Evolutionary conservation across 2,113 vertebrate species (phyloP), one percentile per base, ranked within the genome.

Genomic region (Barbus barbus): DNA sequence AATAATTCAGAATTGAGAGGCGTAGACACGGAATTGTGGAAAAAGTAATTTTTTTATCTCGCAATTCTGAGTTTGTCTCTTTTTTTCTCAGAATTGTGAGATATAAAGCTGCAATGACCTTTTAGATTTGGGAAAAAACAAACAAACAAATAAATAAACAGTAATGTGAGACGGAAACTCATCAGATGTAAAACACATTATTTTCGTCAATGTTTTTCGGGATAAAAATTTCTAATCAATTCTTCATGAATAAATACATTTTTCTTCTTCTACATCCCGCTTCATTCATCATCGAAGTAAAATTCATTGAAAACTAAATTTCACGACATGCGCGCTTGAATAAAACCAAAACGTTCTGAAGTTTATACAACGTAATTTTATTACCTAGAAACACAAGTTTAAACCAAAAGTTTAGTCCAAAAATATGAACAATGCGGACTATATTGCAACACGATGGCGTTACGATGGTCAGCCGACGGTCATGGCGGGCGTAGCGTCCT

Each of bases 401-500:
- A 24, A 36, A 22, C 11, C 14, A 28, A n/a, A n/a, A 48, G 14
- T 18, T 11, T 6, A 51, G 8, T 36, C 75, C 4, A 24, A 56
- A 56, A 58, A 36, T 14, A 77, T 4, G 1, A n/a, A 38, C 22
- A 20, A 5, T 20, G 44, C 44, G 20, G 18, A 2, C n/a, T n/a
- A n/a, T n/a, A 51, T 46, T 9, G 13, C 24, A 33, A 31, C n/a
- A 51, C 1, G 12, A 76, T 13, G 18, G 6, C n/a, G 3, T 13
- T 0, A 0, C 0, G n/a, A 26, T 26, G 6, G 1, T 94, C 85
- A 95, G 89, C 93, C 93, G 91, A 93, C 87, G 22, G 90, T 94
- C 92, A 96, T 93, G 76, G 44, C 28, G 9, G 93, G 86, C 2
- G 91, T 84, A 36, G 92, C 92, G 0, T 93, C 92, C 85, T 99